Evolutionary conservation across 2,797 vertebrate species (phyloP).

Genomic region (Scomberomorus guttatus): DNA sequence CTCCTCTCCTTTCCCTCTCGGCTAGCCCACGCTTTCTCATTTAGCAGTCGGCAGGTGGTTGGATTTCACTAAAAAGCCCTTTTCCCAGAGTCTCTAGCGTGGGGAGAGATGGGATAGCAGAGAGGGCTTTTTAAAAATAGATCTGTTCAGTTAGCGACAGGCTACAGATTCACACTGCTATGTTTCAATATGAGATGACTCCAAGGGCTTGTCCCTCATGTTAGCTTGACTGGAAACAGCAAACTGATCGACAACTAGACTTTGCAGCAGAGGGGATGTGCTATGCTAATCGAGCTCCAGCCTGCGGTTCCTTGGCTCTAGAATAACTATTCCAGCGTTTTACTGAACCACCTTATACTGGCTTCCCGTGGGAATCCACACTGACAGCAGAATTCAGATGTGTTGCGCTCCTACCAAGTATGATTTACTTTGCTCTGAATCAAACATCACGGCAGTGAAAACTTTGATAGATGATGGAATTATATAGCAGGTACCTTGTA

Average conservation of each 20-base stretch:
- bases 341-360: constrained; percentile 23
- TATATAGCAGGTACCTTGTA: background rate
- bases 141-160: constrained; percentile 77
- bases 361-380: constrained; percentile 8
- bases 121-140: constrained; percentile 81
- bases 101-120: constrained; percentile 65
- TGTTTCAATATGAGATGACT: constrained; percentile 68
- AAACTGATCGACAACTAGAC: constrained; percentile 57
- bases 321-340: constrained; percentile 37
- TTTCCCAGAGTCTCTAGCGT: constrained; percentile 77
- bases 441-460: background rate
- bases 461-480: background rate
- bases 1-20: constrained; percentile 72
- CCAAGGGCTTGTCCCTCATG: constrained; percentile 61
- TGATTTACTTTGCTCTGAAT: constrained; percentile 1
- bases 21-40: constrained; percentile 86
- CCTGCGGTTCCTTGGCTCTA: constrained; percentile 43
- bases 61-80: constrained; percentile 85
- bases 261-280: constrained; percentile 29
- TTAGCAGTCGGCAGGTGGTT: constrained; percentile 88
- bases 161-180: constrained; percentile 70
- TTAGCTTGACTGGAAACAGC: constrained; percentile 51
- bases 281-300: constrained; percentile 40
- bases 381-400: constrained; percentile 12
- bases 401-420: background rate